Percentiles rank a stretch among this genome's conserved stretches.
Evolutionary conservation across 2,888 invertebrate species (phyloP).

Genomic region (Eretmocerus hayati): DNA sequence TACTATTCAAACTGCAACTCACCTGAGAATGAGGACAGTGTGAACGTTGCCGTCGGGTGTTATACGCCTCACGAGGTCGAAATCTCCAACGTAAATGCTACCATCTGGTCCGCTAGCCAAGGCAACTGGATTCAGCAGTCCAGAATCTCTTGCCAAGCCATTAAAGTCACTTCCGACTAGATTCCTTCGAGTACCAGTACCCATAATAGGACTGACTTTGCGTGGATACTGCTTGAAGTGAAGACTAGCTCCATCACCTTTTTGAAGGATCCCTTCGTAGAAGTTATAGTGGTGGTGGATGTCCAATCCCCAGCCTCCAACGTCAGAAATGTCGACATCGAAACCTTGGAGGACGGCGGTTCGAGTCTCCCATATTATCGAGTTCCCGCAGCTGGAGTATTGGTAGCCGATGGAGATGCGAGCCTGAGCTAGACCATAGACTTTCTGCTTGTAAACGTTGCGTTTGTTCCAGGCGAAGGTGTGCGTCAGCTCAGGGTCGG

Average conservation of each 20-base stretch:
- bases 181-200: conserved; percentile 79
- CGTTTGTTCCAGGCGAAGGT: conserved; percentile 97
- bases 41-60: conserved; percentile 84
- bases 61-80: conserved; percentile 86
- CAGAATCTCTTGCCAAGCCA: conserved; percentile 77
- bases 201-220: conserved; percentile 87
- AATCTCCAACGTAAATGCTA: conserved; percentile 93
- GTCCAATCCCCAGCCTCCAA: conserved; percentile 96
- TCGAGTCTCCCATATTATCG: conserved; percentile 91
- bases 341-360: conserved; percentile 91
- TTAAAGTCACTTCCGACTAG: conserved; percentile 83
- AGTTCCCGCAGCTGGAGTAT: conserved; percentile 75
- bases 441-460: conserved; percentile 94
- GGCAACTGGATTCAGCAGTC: conserved; percentile 86
- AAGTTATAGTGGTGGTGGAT: conserved; percentile 98
- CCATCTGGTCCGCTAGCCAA: conserved; percentile 94
- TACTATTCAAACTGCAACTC: no score
- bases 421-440: conserved; percentile 81
- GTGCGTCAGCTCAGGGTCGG: conserved; percentile 90
- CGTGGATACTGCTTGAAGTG: conserved; percentile 89
- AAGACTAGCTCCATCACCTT: conserved; percentile 92
- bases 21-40: conserved; percentile 83
- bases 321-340: conserved; percentile 93
- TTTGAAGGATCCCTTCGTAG: conserved; percentile 94
- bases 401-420: conserved; percentile 91